These are phyloP conservation scores for Euura lappo DNA, from an alignment of 1,140 invertebrate species.

Conservation along the genomic window DNA sequence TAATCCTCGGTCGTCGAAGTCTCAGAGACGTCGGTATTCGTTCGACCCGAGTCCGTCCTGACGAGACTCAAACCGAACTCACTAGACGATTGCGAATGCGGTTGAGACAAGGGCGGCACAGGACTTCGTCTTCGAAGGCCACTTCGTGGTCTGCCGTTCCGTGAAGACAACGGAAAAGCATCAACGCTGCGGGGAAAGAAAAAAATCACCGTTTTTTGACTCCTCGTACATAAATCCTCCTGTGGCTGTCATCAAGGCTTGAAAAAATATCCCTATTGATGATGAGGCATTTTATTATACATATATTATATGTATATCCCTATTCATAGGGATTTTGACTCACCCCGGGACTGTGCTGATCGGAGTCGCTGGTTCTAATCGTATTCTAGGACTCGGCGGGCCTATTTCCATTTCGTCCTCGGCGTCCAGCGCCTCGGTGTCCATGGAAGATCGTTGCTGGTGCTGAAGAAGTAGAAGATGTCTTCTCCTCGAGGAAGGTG, in stretches of 20 bases:
- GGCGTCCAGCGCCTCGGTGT: constrained; percentile 77
- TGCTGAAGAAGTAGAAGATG: constrained; percentile 79
- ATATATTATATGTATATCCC: no score
- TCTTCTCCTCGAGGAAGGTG: constrained; percentile 77
- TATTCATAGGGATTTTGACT: background rate
- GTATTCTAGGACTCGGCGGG: constrained; percentile 50
- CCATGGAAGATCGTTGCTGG: constrained; percentile 82
- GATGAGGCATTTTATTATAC: no score
- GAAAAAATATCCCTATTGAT: no score
- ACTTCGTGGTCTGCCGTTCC: constrained; percentile 47
- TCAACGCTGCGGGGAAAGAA: constrained; percentile 28
- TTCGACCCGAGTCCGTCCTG: constrained; percentile 74
- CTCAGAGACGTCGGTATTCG: constrained; percentile 81
- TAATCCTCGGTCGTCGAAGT: constrained; percentile 89
- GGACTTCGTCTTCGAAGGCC: constrained; percentile 52
- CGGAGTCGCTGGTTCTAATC: constrained; percentile 48
- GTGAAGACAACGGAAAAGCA: constrained; percentile 25
- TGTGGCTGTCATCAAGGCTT: background rate
- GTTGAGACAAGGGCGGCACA: constrained; percentile 44
- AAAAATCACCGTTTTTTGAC: background rate
- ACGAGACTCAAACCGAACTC: constrained; percentile 59
- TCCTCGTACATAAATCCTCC: background rate
- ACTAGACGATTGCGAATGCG: constrained; percentile 57
- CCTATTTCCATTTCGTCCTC: constrained; percentile 69
- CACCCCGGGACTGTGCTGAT: constrained; percentile 44